Percentiles rank a stretch among this genome's conserved stretches.
Evolutionary conservation across 2,113 vertebrate genomes (phyloP).

Genomic region (Melanerpes aurifrons): DNA sequence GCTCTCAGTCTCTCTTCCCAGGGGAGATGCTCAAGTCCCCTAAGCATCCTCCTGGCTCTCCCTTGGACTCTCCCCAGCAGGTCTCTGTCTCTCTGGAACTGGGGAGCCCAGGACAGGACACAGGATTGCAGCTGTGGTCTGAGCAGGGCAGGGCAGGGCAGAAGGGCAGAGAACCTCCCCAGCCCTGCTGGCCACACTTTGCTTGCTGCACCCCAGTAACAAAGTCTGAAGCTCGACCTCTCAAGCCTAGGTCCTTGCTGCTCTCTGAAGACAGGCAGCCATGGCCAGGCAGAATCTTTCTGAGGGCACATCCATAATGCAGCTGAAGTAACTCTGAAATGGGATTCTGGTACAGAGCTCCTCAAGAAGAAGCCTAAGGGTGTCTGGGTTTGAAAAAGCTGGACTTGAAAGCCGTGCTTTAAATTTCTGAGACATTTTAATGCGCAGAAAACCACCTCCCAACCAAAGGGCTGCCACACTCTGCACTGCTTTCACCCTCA

Average conservation of each 20-base stretch:
- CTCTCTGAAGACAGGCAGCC: background rate
- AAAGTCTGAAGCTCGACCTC: background rate
- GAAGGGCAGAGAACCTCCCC: no score
- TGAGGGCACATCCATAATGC: background rate
- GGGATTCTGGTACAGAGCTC: background rate
- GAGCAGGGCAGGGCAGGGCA: no score
- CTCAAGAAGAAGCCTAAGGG: constrained; percentile 8
- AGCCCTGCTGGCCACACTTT: no score
- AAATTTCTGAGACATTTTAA: background rate
- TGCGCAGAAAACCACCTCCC: background rate
- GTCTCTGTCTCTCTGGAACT: no score
- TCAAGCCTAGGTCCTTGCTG: fast-evolving
- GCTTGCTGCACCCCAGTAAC: background rate
- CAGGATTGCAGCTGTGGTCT: no score
- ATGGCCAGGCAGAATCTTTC: fast-evolving
- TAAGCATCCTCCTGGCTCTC: no score
- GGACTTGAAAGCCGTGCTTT: background rate
- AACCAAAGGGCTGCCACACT: no score
- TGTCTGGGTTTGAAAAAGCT: background rate
- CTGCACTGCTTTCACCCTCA: background rate
- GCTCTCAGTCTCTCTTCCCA: no score
- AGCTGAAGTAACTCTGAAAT: background rate
- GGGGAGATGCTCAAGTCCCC: no score
- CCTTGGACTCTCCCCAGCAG: no score
- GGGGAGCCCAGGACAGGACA: no score